Conservation (phyloP, 2,797 vertebrate genomes). For the Lepilemur ruficaudatus region DNA sequence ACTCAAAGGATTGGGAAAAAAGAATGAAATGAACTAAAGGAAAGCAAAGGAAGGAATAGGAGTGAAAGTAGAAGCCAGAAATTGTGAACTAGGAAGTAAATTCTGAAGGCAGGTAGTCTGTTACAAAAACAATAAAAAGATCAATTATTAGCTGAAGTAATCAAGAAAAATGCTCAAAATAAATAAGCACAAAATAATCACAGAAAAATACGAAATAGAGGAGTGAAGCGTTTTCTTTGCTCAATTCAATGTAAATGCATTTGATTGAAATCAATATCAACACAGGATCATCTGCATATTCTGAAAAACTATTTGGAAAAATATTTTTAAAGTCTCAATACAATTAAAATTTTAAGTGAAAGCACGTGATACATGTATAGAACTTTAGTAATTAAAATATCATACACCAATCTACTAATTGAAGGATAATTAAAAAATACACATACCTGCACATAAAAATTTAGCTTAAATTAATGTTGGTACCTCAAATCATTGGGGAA, state of each 20-base stretch:
- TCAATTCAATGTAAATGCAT: neutral
- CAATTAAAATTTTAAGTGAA: neutral
- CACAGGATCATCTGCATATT: neutral
- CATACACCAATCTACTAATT: neutral
- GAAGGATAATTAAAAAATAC: neutral
- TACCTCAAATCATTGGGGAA: neutral
- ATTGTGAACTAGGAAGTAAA: neutral
- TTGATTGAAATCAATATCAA: neutral
- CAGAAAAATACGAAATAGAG: neutral
- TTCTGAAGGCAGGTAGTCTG: neutral
- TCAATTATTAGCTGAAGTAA: neutral
- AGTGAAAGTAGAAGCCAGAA: neutral
- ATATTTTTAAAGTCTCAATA: neutral
- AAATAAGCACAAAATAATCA: neutral
- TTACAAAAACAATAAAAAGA: neutral
- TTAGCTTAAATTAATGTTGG: neutral
- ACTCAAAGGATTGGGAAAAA: neutral
- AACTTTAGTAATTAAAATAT: neutral
- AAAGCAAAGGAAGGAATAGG: neutral
- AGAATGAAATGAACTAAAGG: neutral
- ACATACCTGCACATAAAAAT: neutral
- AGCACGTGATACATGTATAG: neutral
- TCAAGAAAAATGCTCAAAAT: neutral
- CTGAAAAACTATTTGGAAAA: neutral
- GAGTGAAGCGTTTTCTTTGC: neutral